Evolutionary conservation across 2,797 vertebrate species (phyloP), one percentile per base, ranked within the genome.

Genomic region (Onychomys arenicola): DNA sequence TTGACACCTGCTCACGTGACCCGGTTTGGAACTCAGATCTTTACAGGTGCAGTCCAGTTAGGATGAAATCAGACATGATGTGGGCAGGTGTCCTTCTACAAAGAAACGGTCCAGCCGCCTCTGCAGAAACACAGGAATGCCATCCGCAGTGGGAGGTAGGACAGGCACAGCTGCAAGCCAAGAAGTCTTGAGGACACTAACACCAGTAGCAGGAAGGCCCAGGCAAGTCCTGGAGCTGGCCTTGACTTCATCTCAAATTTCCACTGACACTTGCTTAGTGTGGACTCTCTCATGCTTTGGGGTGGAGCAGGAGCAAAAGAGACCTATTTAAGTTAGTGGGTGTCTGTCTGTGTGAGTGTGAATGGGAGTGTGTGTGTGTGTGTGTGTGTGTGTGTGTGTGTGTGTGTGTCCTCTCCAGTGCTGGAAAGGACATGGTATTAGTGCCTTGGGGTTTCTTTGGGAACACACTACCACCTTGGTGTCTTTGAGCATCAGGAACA

Each of bases 121-220:
- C 57, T 5, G 0, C 34, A 27, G 83, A 71, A 43, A 76, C 40
- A 1, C 10, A 1, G 0, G 19, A 76, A 6, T 0, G 6, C 21
- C 8, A 0, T 4, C 6, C 9, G 4, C 1, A 0, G 43, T 0
- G 25, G 43, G 27, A 89, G 49, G 21, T 2, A 2, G 6, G 65
- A 71, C 52, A 17, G 77, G 76, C 4, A 14, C 0, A 1, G 19
- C 57, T 11, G 32, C 75, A 78, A 57, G 63, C 55, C 90, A 46
- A n/a, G 52, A 8, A 40, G 37, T 2, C 37, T 5, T 9, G 9
- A 27, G 61, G 25, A 46, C 0, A 40, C 52, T 5, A 16, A 32
- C 57, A 19, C 14, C 46, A 6, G 55, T 55, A 46, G 40, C 87
- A 4, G 1, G 21, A 40, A 87, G 29, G 59, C 59, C 69, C 75